These are phyloP conservation scores for Schrankia costaestrigalis DNA, from an alignment of 2,888 invertebrate genomes.

Conservation along the genomic window DNA sequence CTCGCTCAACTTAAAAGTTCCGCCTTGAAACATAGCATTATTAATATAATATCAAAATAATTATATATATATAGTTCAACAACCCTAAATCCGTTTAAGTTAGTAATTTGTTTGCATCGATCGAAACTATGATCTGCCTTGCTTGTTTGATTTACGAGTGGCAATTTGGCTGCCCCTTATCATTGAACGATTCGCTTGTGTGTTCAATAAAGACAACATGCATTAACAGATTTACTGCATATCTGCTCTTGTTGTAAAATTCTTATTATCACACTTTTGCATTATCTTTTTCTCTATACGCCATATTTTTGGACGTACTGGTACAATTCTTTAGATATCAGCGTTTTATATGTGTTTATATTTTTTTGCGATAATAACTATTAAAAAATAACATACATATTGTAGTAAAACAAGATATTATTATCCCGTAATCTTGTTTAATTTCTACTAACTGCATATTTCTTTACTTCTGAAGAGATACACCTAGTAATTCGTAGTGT, in stretches of 20 bases:
- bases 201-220: conserved; percentile 36
- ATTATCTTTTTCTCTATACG: too few species aligned
- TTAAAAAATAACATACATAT: conserved; percentile 18
- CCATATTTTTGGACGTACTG: too few species aligned
- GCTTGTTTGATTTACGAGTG: conserved; percentile 45
- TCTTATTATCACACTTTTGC: too few species aligned
- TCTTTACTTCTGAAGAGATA: conserved; percentile 45
- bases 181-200: conserved; percentile 48
- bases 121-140: conserved; percentile 38
- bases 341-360: conserved; percentile 47
- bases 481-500: conserved; percentile 39
- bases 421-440: conserved; percentile 22
- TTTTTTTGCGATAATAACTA: conserved; percentile 34
- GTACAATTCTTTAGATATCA: too few species aligned
- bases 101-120: conserved; percentile 33
- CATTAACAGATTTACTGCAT: conserved; percentile 19
- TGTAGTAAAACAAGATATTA: conserved; percentile 14
- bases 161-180: conserved; percentile 50
- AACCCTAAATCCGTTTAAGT: conserved; percentile 39
- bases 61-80: conserved; percentile 29
- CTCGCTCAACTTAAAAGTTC: too few species aligned
- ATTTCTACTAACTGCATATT: conserved; percentile 28
- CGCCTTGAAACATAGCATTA: too few species aligned
- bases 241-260: too few species aligned
- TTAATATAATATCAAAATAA: too few species aligned